Evolutionary conservation across 2,113 vertebrate species (phyloP), one percentile per base, ranked within the genome.

Genomic region (Tylochromis polylepis): DNA sequence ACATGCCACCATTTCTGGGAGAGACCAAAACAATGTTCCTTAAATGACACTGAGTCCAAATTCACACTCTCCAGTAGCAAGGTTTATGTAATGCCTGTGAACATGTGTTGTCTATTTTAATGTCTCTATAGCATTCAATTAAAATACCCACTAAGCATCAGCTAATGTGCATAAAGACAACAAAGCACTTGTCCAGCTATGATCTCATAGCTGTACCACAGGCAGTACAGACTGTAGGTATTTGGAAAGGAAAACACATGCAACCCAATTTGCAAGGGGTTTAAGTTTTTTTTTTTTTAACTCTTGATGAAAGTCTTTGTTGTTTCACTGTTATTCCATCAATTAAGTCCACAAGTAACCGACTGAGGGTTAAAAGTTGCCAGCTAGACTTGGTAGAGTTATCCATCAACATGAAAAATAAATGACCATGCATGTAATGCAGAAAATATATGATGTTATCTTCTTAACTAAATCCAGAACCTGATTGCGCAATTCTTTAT

Each of bases 1-100:
- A 38, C 85, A 93, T 90, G 85, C 49, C 83, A 92, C 60, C 70
- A 49, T 92, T 81, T 92, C 91, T 38, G 57, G 83, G 83, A 83
- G 85, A 91, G 34, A 78, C 60, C 82, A 86, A 81, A 57, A 85
- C 70, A 85, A 18, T 85, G 59, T 84, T 77, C 41, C 80, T 65
- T 53, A 91, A 91, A 84, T 89, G 85, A 92, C 91, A 91, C 80
- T n/a, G 65, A 89, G 70, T 62, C 87, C 11, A 8, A 62, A 84
- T 75, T 86, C 87, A 41, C 20, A 67, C 59, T 79, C 49, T 83
- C 79, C 67, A 88, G 49, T 38, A 87, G 79, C 83, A 89, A 34
- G 46, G 27, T 53, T 77, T 77, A 77, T 77, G 72, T 34, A n/a
- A 86, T 83, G 38, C 72, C 84, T 77, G 8, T 36, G 65, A 79